Conservation (phyloP, 53 echinoderm and acorn worm species). For the Zoroaster sp. region DNA sequence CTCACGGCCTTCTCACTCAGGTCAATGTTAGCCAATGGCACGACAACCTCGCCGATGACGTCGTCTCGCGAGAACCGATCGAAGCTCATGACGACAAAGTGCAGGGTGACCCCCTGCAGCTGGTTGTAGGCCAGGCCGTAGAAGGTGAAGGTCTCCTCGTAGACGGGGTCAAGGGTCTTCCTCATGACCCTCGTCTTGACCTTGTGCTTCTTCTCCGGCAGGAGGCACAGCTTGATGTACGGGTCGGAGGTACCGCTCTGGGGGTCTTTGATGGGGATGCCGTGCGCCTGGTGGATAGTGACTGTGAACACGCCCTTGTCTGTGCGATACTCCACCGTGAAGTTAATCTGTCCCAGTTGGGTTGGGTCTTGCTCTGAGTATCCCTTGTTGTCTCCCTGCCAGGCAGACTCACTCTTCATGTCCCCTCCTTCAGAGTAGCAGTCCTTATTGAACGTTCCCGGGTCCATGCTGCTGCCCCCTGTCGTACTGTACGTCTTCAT, state of each 20-base stretch:
- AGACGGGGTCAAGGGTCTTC: constrained; percentile 94
- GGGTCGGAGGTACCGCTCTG: constrained; percentile 91
- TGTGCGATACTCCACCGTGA: constrained; percentile 90
- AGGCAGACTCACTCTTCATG: constrained; percentile 73
- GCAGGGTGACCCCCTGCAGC: constrained; percentile 96
- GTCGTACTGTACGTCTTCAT: constrained; percentile 74
- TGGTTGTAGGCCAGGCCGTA: constrained; percentile 99
- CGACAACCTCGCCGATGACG: constrained; percentile 97
- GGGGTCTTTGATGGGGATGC: constrained; percentile 86
- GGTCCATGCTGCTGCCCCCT: constrained; percentile 71
- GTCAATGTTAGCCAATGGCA: constrained; percentile 95
- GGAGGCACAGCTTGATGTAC: constrained; percentile 96
- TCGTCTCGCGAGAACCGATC: constrained; percentile 99
- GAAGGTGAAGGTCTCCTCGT: constrained; percentile 99
- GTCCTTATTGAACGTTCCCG: constrained; percentile 85
- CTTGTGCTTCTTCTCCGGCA: constrained; percentile 99
- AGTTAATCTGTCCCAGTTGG: constrained; percentile 82
- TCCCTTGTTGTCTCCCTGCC: constrained; percentile 68
- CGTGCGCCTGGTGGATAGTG: constrained; percentile 90
- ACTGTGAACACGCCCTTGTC: constrained; percentile 95
- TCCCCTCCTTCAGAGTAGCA: constrained; percentile 92
- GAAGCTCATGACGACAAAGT: constrained; percentile 99
- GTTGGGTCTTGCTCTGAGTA: constrained; percentile 66
- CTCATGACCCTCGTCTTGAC: constrained; percentile 96
- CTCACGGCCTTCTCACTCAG: constrained; percentile 84